A percentile compares a stretch with the other conserved stretches of the same genome.
Evolutionary conservation across 2,113 vertebrate genomes (phyloP).

Genomic region (Chionis minor): DNA sequence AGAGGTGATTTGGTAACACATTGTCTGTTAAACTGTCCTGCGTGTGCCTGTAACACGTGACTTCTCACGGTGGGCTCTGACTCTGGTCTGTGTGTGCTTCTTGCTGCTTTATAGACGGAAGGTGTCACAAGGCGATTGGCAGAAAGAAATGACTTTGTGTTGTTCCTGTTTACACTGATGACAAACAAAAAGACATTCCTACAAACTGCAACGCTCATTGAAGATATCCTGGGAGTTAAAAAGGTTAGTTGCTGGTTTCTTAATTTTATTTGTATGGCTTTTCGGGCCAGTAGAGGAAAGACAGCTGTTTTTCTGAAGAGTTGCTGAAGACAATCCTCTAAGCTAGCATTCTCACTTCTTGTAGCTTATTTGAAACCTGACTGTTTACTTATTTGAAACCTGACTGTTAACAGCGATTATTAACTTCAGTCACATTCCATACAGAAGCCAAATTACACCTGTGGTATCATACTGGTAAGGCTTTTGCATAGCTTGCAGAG

Average conservation of each 20-base stretch:
- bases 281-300: neutral
- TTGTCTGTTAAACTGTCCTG: neutral
- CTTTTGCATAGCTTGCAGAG: neutral
- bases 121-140: constrained; percentile 90
- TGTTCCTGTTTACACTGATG: constrained; percentile 94
- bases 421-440: neutral
- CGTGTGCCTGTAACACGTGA: fast-evolving
- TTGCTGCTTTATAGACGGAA: constrained; percentile 79
- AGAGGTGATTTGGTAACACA: neutral
- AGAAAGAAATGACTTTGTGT: constrained; percentile 92
- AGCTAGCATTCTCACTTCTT: neutral
- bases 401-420: neutral
- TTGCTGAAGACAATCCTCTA: neutral
- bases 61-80: neutral
- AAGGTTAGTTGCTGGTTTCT: constrained; percentile 78
- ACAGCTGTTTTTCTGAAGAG: neutral
- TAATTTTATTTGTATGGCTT: neutral
- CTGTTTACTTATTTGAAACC: no score
- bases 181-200: constrained; percentile 96
- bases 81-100: neutral
- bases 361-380: neutral
- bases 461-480: neutral
- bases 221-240: constrained; percentile 94
- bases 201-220: constrained; percentile 93
- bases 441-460: neutral